A percentile compares a stretch with the other conserved stretches of the same genome.
Evolutionary conservation across 2,113 vertebrate genomes (phyloP).

Genomic region (Apodemus speciosus): DNA sequence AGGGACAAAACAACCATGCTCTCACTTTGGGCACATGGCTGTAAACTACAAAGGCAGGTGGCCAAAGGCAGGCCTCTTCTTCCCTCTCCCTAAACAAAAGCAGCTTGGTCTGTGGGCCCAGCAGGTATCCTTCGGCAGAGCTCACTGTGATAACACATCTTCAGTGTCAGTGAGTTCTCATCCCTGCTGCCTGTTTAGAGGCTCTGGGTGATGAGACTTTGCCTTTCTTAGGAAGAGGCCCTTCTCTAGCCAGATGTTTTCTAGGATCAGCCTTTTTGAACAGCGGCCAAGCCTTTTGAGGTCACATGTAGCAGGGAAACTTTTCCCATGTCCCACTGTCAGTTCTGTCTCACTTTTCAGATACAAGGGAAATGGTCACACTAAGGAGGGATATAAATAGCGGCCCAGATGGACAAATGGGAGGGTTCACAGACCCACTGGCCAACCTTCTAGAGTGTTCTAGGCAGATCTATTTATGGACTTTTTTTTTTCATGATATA

Average conservation of each 20-base stretch:
- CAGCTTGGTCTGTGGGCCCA: background rate
- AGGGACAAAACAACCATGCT: accelerated
- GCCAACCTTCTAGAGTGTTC: background rate
- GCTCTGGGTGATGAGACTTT: background rate
- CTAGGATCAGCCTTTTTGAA: background rate
- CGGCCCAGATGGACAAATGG: slow-evolving; percentile 1
- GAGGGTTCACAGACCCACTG: background rate
- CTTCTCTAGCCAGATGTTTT: background rate
- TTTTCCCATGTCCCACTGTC: slow-evolving; percentile 49
- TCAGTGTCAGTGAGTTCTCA: background rate
- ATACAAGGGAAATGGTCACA: background rate
- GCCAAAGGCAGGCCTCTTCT: background rate
- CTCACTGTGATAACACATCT: too few species aligned
- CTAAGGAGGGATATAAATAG: slow-evolving; percentile 54
- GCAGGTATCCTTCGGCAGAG: too few species aligned
- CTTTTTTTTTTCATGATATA: slow-evolving; percentile 28
- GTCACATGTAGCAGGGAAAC: background rate
- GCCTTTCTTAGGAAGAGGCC: background rate
- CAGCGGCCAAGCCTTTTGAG: background rate
- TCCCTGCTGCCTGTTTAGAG: accelerated
- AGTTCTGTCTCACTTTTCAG: slow-evolving; percentile 46
- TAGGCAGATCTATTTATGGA: slow-evolving; percentile 31
- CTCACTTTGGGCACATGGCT: background rate
- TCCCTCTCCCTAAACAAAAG: background rate
- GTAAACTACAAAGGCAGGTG: background rate